These are phyloP conservation scores for Crypturellus tataupa DNA, from an alignment of 2,797 vertebrate genomes.

Conservation along the genomic window DNA sequence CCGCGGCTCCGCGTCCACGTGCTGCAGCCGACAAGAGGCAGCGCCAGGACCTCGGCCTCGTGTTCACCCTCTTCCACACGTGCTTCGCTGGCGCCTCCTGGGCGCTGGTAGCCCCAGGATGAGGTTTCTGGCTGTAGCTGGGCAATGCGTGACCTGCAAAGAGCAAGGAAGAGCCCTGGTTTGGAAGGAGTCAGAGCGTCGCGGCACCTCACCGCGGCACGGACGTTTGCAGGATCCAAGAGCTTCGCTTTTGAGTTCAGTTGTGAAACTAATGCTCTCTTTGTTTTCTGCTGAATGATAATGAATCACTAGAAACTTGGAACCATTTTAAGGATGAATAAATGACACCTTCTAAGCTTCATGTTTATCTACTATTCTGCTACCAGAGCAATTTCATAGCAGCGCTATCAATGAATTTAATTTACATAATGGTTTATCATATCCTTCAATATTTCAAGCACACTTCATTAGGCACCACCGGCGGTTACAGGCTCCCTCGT, in stretches of 20 bases:
- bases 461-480: constrained; percentile 56
- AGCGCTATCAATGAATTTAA: constrained; percentile 70
- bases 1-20: neutral
- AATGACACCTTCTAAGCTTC: constrained; percentile 71
- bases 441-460: constrained; percentile 66
- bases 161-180: neutral
- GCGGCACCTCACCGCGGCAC: neutral
- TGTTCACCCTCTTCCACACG: neutral
- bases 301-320: constrained; percentile 55
- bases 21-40: fast-evolving
- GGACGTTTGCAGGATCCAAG: neutral
- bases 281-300: constrained; percentile 62
- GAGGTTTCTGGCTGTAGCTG: neutral
- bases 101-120: neutral
- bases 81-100: neutral
- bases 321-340: constrained; percentile 70
- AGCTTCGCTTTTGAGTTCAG: neutral
- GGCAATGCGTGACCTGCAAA: neutral
- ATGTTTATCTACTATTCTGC: constrained; percentile 74
- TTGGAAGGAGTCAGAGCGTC: neutral
- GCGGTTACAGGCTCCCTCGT: neutral
- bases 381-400: constrained; percentile 55
- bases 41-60: fast-evolving
- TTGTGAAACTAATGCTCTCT: constrained; percentile 53
- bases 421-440: constrained; percentile 69